phyloP scores from a whole-genome alignment of 2,797 vertebrate genomes.

The Notolabrus celidotus region DNA sequence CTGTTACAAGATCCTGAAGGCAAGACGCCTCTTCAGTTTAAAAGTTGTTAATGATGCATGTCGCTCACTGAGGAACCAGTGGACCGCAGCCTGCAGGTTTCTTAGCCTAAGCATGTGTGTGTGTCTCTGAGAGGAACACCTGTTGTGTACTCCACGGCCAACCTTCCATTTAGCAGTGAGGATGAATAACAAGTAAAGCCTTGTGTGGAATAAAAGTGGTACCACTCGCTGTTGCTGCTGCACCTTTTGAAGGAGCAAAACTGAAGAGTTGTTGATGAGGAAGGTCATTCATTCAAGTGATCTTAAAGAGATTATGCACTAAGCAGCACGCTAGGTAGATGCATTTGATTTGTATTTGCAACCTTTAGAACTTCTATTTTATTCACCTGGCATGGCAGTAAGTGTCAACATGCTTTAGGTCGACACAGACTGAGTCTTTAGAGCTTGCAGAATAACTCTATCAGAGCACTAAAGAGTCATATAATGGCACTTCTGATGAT shows the following conservation, averaged over 20 bases:
- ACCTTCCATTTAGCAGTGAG: slow-evolving; percentile 50
- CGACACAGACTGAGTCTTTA: slow-evolving; percentile 1
- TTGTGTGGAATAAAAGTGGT: slow-evolving; percentile 55
- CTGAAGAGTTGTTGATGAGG: background rate
- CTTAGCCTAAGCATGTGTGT: slow-evolving; percentile 52
- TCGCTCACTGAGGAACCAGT: slow-evolving; percentile 76
- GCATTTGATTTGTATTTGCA: background rate
- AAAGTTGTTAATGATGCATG: slow-evolving; percentile 85
- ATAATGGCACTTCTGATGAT: background rate
- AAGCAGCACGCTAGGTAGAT: background rate
- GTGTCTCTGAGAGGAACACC: slow-evolving; percentile 68
- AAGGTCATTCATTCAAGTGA: slow-evolving; percentile 6
- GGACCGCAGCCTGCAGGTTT: slow-evolving; percentile 74
- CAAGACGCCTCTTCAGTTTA: slow-evolving; percentile 75
- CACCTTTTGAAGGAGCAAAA: slow-evolving; percentile 2
- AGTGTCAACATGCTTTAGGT: background rate
- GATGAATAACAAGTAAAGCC: slow-evolving; percentile 62
- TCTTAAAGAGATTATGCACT: background rate
- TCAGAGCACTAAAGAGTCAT: slow-evolving; percentile 24
- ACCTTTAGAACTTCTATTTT: background rate
- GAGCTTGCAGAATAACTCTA: slow-evolving; percentile 19
- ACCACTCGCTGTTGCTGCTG: background rate
- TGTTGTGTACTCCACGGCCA: slow-evolving; percentile 74
- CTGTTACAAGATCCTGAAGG: slow-evolving; percentile 71
- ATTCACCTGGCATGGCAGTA: background rate